A percentile compares a stretch with the other conserved stretches of the same genome.
These are phyloP conservation scores for Hydrolagus colliei DNA, from an alignment of 2,797 vertebrate species.

Conservation along the genomic window DNA sequence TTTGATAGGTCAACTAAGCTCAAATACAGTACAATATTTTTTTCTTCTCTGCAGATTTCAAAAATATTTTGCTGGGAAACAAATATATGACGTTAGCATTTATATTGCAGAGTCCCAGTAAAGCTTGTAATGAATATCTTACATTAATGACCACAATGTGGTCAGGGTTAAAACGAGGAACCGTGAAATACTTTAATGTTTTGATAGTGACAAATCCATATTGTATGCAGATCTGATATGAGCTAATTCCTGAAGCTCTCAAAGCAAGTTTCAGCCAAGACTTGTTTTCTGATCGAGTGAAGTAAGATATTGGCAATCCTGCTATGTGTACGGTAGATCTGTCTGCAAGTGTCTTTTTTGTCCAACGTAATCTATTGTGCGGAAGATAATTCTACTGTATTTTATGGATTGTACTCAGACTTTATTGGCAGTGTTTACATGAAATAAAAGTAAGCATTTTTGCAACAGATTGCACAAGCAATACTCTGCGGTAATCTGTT, in stretches of 20 bases:
- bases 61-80: too few species aligned
- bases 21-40: too few species aligned
- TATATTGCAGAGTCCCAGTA: background rate
- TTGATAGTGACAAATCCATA: slow-evolving; percentile 1
- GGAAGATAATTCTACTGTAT: background rate
- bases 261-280: background rate
- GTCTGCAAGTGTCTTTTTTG: too few species aligned
- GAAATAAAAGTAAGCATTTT: slow-evolving; percentile 1
- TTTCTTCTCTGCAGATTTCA: too few species aligned
- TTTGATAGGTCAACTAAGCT: too few species aligned
- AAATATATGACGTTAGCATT: background rate
- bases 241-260: background rate
- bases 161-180: background rate
- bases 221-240: background rate
- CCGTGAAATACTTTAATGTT: background rate
- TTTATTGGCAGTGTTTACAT: background rate
- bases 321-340: too few species aligned
- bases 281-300: background rate
- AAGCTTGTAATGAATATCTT: background rate
- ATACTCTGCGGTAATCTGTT: background rate
- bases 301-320: background rate
- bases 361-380: background rate
- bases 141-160: background rate
- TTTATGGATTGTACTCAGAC: background rate
- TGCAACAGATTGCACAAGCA: background rate